Percentiles rank a stretch among this genome's conserved stretches.
phyloP scores from a whole-genome alignment of 2,113 vertebrate species.

The Silurus glanis region DNA sequence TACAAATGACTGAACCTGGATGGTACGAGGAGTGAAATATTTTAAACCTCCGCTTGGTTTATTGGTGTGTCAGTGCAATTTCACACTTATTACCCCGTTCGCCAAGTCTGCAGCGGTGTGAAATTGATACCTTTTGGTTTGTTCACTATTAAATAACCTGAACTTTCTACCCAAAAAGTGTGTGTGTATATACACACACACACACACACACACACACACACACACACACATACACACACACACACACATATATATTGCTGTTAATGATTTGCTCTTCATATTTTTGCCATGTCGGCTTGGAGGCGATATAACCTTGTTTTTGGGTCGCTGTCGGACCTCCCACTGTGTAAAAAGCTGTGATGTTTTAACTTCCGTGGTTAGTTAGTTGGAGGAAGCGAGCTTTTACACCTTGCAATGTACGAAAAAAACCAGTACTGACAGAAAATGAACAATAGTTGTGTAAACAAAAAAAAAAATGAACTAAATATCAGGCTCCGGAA shows the following conservation, averaged over 20 bases:
- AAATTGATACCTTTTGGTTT: background rate
- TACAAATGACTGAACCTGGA: background rate
- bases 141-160: background rate
- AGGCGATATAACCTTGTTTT: slow-evolving; percentile 55
- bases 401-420: background rate
- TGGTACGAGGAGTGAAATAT: background rate
- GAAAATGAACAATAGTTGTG: background rate
- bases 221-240: no score
- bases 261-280: no score
- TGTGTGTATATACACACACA: no score
- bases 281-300: no score
- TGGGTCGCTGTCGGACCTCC: slow-evolving; percentile 48
- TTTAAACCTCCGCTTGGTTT: background rate
- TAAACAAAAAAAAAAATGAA: background rate
- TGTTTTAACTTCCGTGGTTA: background rate
- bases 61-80: background rate
- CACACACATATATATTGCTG: no score
- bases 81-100: background rate
- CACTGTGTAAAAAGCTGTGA: background rate
- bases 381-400: background rate
- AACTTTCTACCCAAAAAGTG: no score
- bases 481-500: background rate
- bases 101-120: background rate
- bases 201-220: no score
- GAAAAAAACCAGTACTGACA: background rate